Evolutionary conservation across 2,113 vertebrate genomes (phyloP).

Genomic region (Parotia lawesii): DNA sequence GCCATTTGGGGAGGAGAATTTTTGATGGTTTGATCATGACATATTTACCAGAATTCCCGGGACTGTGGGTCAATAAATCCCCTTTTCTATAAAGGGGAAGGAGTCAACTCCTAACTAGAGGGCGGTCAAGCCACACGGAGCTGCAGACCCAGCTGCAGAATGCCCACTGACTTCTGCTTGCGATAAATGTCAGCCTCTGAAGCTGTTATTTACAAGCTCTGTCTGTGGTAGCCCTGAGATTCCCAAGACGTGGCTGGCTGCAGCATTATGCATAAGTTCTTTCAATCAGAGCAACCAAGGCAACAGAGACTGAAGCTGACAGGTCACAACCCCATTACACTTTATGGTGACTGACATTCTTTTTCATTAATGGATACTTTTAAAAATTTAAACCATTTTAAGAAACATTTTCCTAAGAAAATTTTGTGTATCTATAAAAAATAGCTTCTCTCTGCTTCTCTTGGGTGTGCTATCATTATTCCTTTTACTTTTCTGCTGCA

Average conservation of each 20-base stretch:
- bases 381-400: neutral
- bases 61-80: neutral
- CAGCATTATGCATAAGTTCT: neutral
- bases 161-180: neutral
- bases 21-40: neutral
- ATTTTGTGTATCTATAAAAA: neutral
- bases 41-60: neutral
- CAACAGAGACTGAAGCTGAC: neutral
- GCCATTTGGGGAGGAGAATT: neutral
- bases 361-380: neutral
- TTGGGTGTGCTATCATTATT: neutral
- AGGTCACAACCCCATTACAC: neutral
- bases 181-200: neutral
- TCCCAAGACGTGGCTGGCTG: neutral
- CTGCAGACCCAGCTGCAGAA: neutral
- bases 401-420: constrained; percentile 4
- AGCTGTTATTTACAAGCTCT: constrained; percentile 27
- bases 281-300: neutral
- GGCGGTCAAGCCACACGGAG: neutral
- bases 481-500: neutral
- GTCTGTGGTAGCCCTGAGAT: neutral
- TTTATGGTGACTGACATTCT: neutral
- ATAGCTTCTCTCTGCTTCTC: neutral
- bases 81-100: neutral
- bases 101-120: neutral